Percentiles rank a stretch among this genome's conserved stretches.
These are phyloP conservation scores for Epicauta chinensis DNA, from an alignment of 1,140 invertebrate genomes.

Conservation along the genomic window DNA sequence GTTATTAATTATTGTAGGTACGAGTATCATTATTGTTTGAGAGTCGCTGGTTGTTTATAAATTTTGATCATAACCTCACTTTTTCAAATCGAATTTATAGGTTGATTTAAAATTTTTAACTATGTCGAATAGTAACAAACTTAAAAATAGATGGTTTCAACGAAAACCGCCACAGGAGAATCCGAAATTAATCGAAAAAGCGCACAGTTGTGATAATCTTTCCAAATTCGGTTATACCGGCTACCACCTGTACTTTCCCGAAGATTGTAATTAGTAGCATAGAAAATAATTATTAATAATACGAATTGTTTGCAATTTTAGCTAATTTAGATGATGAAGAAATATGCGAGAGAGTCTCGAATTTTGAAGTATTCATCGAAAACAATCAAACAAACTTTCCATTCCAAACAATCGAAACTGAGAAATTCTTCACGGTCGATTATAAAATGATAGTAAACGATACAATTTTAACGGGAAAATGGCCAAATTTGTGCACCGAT, in stretches of 20 bases:
- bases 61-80: neutral
- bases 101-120: neutral
- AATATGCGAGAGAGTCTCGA: constrained; percentile 47
- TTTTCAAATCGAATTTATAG: neutral
- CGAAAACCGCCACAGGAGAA: constrained; percentile 1
- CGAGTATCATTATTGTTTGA: no score
- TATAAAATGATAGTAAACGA: constrained; percentile 51
- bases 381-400: constrained; percentile 48
- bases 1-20: no score
- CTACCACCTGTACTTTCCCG: constrained; percentile 57
- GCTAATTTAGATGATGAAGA: constrained; percentile 46
- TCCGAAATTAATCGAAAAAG: neutral
- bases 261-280: constrained; percentile 48
- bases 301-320: constrained; percentile 40
- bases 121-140: neutral
- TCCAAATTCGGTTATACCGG: constrained; percentile 14
- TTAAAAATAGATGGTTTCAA: constrained; percentile 2
- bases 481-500: constrained; percentile 58
- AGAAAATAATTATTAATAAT: constrained; percentile 20
- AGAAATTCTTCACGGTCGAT: constrained; percentile 57
- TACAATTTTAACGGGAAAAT: constrained; percentile 49
- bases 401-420: constrained; percentile 56
- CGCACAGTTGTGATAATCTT: neutral
- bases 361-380: constrained; percentile 51
- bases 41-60: no score